These are phyloP conservation scores for Caradrina kadenii DNA, from an alignment of 2,888 invertebrate species.

Conservation along the genomic window DNA sequence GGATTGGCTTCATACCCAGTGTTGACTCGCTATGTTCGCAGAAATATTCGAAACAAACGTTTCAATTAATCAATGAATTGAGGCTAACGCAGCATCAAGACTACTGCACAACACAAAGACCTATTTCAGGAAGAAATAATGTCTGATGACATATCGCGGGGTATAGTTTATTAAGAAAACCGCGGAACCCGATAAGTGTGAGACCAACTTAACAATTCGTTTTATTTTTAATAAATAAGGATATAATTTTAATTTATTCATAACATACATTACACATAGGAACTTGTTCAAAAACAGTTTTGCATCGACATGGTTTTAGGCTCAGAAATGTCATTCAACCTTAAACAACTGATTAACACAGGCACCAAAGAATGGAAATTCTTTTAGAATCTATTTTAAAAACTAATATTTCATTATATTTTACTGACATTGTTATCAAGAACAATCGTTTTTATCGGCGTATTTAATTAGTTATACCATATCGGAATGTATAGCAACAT, in stretches of 20 bases:
- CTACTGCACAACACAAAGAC: constrained; percentile 24
- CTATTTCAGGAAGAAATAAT: constrained; percentile 14
- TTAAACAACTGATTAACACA: constrained; percentile 1
- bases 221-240: too few species aligned
- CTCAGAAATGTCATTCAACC: constrained; percentile 12
- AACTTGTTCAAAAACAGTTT: background rate
- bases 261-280: too few species aligned
- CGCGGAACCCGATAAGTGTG: constrained; percentile 13
- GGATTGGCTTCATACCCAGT: constrained; percentile 24
- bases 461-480: constrained; percentile 39
- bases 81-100: constrained; percentile 5
- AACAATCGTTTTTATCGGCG: constrained; percentile 26
- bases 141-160: constrained; percentile 5
- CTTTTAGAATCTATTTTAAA: constrained; percentile 10
- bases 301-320: background rate
- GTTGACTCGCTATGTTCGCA: constrained; percentile 24
- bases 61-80: constrained; percentile 35
- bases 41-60: constrained; percentile 36
- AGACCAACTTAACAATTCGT: background rate
- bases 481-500: constrained; percentile 23
- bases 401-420: constrained; percentile 5
- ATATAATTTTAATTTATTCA: too few species aligned
- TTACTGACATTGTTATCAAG: constrained; percentile 23
- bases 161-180: constrained; percentile 9
- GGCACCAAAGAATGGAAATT: constrained; percentile 13